These are phyloP conservation scores for Eumacrocentrus americanus DNA, from an alignment of 2,888 invertebrate genomes.

Conservation along the genomic window DNA sequence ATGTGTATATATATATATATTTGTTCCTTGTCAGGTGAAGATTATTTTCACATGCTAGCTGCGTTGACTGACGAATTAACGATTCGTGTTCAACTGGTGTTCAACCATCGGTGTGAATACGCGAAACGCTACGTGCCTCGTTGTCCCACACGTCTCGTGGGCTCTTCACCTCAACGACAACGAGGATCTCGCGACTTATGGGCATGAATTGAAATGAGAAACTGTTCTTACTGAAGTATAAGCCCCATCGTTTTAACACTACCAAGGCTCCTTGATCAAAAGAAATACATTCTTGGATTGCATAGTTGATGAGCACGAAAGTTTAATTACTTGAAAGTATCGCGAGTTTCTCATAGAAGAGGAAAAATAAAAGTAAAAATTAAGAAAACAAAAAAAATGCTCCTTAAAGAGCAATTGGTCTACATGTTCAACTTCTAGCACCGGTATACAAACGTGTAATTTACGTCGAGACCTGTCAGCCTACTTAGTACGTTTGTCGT, in stretches of 20 bases:
- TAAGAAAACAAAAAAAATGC: constrained; percentile 11
- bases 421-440: constrained; percentile 9
- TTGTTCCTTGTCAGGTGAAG: not conserved
- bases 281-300: too few relatives aligned
- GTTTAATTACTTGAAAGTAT: not conserved
- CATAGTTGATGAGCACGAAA: too few relatives aligned
- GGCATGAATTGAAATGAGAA: constrained; percentile 19
- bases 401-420: not conserved
- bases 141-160: constrained; percentile 31
- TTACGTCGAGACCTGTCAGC: constrained; percentile 33
- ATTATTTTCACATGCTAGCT: not conserved
- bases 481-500: constrained; percentile 33
- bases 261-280: not conserved
- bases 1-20: not conserved
- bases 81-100: constrained; percentile 51
- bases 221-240: not conserved
- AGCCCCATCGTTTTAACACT: not conserved
- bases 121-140: constrained; percentile 39
- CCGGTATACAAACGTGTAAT: constrained; percentile 30
- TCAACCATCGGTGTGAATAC: constrained; percentile 45
- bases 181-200: constrained; percentile 2
- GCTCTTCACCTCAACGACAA: constrained; percentile 3
- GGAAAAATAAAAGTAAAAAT: not conserved
- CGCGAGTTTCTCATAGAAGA: not conserved
- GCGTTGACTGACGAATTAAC: constrained; percentile 50